Conservation (phyloP, 2,797 vertebrate genomes). For the Chlorospingus semifuscus region DNA sequence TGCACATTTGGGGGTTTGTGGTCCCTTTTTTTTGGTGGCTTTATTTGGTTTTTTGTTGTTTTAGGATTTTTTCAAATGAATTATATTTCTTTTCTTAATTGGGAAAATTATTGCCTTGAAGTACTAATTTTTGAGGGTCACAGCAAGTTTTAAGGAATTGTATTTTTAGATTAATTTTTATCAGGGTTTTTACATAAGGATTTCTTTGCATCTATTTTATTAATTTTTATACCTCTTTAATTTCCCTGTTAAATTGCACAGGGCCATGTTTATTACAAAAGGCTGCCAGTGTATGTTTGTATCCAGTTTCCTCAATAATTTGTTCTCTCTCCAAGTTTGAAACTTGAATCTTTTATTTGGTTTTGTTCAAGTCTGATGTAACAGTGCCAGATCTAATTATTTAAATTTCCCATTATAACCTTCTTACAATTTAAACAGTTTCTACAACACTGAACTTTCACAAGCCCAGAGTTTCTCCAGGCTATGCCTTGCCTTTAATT, state of each 20-base stretch:
- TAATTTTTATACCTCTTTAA: background rate
- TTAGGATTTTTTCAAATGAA: background rate
- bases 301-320: background rate
- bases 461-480: background rate
- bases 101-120: background rate
- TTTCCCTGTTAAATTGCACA: background rate
- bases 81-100: background rate
- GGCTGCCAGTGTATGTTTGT: background rate
- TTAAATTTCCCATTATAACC: background rate
- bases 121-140: background rate
- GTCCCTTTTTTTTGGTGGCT: background rate
- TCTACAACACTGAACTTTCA: background rate
- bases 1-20: background rate
- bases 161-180: background rate
- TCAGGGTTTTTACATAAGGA: background rate
- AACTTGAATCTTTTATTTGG: background rate
- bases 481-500: background rate
- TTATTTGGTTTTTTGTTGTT: background rate
- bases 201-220: background rate
- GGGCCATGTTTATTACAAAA: rapidly evolving
- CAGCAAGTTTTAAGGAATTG: background rate
- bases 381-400: background rate
- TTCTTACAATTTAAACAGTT: background rate
- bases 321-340: background rate
- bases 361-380: background rate